Evolutionary conservation across 2,888 invertebrate genomes (phyloP).

Genomic region (Rotaria sp.): DNA sequence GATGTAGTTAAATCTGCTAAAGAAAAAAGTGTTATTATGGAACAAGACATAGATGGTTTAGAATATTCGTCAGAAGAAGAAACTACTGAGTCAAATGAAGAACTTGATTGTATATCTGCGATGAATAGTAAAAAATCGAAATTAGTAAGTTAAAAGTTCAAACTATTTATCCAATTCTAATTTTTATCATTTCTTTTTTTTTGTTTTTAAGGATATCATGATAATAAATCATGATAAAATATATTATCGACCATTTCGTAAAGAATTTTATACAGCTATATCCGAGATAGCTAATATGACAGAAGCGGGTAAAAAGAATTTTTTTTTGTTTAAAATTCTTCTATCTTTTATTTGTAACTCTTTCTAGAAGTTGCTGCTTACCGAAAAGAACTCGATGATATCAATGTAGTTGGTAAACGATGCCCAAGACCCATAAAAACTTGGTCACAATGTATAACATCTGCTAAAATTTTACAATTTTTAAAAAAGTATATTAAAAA

Average conservation of each 20-base stretch:
- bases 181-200: too few relatives aligned
- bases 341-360: too few relatives aligned
- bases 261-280: conserved; percentile 92
- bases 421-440: conserved; percentile 86
- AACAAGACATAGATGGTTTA: conserved; percentile 92
- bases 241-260: conserved; percentile 78
- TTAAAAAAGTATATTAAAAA: conserved; percentile 67
- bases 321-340: too few relatives aligned
- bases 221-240: conserved; percentile 60
- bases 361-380: conserved; percentile 57
- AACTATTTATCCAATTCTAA: not conserved
- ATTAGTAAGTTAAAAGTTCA: not conserved
- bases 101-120: conserved; percentile 66
- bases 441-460: conserved; percentile 97
- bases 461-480: conserved; percentile 84
- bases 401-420: conserved; percentile 87
- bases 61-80: conserved; percentile 96
- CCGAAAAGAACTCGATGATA: conserved; percentile 76
- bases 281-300: conserved; percentile 89
- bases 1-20: conserved; percentile 49
- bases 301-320: not conserved
- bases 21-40: conserved; percentile 87
- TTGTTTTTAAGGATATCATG: conserved; percentile 65
- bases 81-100: conserved; percentile 72
- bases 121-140: conserved; percentile 37